These are phyloP conservation scores for Garra rufa DNA, from an alignment of 2,113 vertebrate genomes.

Conservation along the genomic window DNA sequence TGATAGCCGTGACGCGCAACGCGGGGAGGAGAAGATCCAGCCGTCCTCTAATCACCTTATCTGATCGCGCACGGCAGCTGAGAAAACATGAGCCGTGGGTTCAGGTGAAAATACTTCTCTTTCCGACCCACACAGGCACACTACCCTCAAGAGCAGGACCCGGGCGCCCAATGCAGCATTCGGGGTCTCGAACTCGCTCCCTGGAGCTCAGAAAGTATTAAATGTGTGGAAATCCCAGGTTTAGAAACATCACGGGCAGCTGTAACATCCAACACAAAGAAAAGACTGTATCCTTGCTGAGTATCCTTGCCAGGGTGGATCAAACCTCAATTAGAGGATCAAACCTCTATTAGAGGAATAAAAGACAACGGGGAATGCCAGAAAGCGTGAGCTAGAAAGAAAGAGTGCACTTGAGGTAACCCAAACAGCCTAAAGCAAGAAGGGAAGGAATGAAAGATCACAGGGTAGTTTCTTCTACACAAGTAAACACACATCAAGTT, in stretches of 20 bases:
- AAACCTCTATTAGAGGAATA: slow-evolving; percentile 64
- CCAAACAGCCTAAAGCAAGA: not conserved
- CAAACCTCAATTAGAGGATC: slow-evolving; percentile 63
- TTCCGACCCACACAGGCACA: slow-evolving; percentile 11
- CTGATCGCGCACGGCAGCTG: slow-evolving; percentile 50
- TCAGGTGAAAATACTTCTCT: slow-evolving; percentile 30
- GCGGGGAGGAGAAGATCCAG: not conserved
- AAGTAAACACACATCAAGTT: slow-evolving; percentile 15
- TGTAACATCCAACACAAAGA: slow-evolving; percentile 31
- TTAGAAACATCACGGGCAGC: slow-evolving; percentile 16
- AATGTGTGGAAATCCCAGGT: slow-evolving; percentile 19
- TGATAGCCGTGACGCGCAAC: slow-evolving; percentile 29
- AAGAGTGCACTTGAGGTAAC: slow-evolving; percentile 4
- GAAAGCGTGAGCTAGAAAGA: not conserved
- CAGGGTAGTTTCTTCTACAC: not conserved
- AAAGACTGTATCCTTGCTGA: not conserved
- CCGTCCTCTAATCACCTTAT: slow-evolving; percentile 53
- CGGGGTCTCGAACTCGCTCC: not conserved
- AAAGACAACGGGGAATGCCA: slow-evolving; percentile 57
- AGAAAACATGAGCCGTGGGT: slow-evolving; percentile 39
- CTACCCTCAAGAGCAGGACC: slow-evolving; percentile 9
- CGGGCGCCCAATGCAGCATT: not conserved
- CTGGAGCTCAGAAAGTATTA: slow-evolving; percentile 9
- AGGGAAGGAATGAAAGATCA: not conserved
- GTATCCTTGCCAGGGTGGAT: not conserved